These are phyloP conservation scores for Trematomus bernacchii DNA, from an alignment of 2,797 vertebrate genomes.

Conservation along the genomic window DNA sequence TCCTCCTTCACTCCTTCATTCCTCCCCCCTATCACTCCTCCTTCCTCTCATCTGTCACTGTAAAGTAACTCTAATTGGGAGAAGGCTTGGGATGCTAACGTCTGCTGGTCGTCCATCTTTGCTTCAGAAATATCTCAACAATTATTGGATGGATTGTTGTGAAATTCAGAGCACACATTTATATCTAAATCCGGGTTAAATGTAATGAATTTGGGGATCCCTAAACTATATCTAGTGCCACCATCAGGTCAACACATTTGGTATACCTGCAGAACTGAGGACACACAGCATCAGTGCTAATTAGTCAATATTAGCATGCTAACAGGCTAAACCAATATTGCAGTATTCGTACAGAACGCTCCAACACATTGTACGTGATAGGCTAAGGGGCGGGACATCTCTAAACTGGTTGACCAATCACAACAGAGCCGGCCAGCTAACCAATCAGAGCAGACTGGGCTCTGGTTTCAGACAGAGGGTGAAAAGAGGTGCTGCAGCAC, in stretches of 20 bases:
- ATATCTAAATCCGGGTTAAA: not conserved
- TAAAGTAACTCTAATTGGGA: conserved; percentile 34
- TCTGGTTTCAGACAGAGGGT: no score
- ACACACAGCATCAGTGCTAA: not conserved
- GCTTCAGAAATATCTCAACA: not conserved
- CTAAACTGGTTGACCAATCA: no score
- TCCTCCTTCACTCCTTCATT: conserved; percentile 14
- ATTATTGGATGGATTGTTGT: not conserved
- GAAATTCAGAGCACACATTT: not conserved
- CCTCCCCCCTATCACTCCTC: conserved; percentile 18
- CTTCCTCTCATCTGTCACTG: conserved; percentile 45
- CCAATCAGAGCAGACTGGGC: no score
- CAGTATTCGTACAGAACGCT: not conserved
- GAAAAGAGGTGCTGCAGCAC: no score
- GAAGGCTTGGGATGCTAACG: not conserved
- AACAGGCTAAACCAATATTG: not conserved
- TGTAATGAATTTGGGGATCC: not conserved
- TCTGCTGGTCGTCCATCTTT: not conserved
- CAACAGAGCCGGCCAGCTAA: no score
- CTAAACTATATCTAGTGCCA: no score
- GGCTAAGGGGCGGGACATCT: no score
- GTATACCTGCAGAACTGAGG: not conserved
- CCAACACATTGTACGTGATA: no score
- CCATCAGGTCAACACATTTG: not conserved
- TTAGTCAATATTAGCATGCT: not conserved